phyloP scores from a whole-genome alignment of 1,140 invertebrate genomes.

The Drosophila nannoptera region DNA sequence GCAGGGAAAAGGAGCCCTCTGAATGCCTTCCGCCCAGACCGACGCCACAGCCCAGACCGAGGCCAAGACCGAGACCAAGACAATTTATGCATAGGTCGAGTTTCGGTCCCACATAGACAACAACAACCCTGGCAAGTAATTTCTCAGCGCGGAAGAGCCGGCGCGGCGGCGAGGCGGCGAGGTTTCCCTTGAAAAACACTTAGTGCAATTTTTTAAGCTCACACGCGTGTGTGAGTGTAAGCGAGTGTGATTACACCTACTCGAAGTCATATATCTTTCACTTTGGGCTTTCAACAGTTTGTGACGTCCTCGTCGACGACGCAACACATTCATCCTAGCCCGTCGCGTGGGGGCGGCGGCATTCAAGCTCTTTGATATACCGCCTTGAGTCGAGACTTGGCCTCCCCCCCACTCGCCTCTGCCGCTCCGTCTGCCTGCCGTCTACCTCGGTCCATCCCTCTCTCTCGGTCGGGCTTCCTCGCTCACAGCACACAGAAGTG shows the following conservation, averaged over 20 bases:
- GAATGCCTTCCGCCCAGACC: constrained; percentile 34
- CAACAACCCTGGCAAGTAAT: constrained; percentile 54
- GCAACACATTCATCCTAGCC: constrained; percentile 62
- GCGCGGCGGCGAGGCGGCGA: constrained; percentile 27
- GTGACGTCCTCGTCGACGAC: constrained; percentile 57
- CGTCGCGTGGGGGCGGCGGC: constrained; percentile 52
- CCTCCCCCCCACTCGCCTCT: background rate
- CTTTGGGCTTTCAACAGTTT: constrained; percentile 77
- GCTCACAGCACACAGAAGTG: constrained; percentile 68
- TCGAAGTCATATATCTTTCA: constrained; percentile 78
- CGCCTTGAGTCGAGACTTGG: constrained; percentile 41
- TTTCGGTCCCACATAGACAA: constrained; percentile 34
- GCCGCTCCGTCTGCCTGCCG: constrained; percentile 7
- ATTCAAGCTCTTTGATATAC: constrained; percentile 71
- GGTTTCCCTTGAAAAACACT: constrained; percentile 63
- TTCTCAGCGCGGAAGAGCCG: constrained; percentile 60
- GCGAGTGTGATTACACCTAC: constrained; percentile 74
- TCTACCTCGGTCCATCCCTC: background rate
- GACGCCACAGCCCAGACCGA: background rate
- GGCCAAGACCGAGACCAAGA: constrained; percentile 15
- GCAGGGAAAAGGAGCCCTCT: constrained; percentile 31
- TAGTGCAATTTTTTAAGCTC: constrained; percentile 62
- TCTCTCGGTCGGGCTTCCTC: constrained; percentile 1
- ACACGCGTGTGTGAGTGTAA: constrained; percentile 33
- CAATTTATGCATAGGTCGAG: constrained; percentile 51